phyloP scores from a whole-genome alignment of 92 coral and sea anemone genomes.

The Micromussa lordhowensis region DNA sequence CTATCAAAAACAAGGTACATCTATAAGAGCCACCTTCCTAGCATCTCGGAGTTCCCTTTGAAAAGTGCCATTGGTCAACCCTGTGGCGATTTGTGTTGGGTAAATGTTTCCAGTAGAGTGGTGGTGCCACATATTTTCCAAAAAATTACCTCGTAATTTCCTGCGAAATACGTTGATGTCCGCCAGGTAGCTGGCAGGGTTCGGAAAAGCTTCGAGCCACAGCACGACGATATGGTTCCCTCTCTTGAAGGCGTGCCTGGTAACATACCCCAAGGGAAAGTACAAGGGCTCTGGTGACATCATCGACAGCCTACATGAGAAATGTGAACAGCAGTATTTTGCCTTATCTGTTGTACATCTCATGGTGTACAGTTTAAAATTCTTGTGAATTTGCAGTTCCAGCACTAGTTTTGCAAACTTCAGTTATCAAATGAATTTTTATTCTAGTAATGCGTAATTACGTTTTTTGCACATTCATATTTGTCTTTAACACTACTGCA shows the following conservation, averaged over 20 bases:
- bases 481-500: no score
- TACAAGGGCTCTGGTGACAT: slow-evolving; percentile 77
- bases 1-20: background rate
- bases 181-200: slow-evolving; percentile 73
- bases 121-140: background rate
- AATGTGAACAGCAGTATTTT: background rate
- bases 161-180: slow-evolving; percentile 61
- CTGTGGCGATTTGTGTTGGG: background rate
- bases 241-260: slow-evolving; percentile 76
- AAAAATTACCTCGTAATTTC: slow-evolving; percentile 68
- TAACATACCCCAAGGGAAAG: slow-evolving; percentile 89
- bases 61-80: background rate
- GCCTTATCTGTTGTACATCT: background rate
- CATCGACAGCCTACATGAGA: slow-evolving; percentile 59
- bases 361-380: background rate
- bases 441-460: no score
- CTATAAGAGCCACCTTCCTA: background rate
- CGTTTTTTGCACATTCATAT: no score
- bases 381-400: background rate
- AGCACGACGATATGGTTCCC: slow-evolving; percentile 64
- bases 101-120: background rate
- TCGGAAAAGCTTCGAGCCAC: slow-evolving; percentile 53
- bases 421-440: no score
- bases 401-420: background rate
- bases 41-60: background rate